These are phyloP conservation scores for Limonius californicus DNA, from an alignment of 1,140 invertebrate genomes.

Conservation along the genomic window DNA sequence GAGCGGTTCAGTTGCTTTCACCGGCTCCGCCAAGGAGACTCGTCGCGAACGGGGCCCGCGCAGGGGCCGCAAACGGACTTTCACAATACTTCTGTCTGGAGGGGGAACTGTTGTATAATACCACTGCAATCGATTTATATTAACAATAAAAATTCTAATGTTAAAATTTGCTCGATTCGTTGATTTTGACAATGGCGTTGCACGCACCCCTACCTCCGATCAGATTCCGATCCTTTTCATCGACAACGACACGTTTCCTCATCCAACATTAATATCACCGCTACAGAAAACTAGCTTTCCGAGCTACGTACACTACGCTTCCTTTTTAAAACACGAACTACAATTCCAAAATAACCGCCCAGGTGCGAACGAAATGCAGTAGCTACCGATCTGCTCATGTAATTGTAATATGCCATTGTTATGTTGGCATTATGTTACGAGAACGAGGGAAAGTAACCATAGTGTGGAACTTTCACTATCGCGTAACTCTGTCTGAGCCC, in stretches of 20 bases:
- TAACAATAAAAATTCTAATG: slow-evolving; percentile 8
- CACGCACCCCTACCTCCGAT: too few relatives aligned
- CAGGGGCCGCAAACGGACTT: slow-evolving; percentile 42
- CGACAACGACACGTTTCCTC: background rate
- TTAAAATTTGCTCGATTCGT: background rate
- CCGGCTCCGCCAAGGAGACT: slow-evolving; percentile 43
- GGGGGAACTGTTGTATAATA: slow-evolving; percentile 45
- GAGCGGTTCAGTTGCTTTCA: slow-evolving; percentile 39
- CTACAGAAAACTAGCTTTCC: background rate
- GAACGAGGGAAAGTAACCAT: slow-evolving; percentile 44
- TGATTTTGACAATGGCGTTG: background rate
- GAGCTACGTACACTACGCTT: background rate
- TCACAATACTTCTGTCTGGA: slow-evolving; percentile 35
- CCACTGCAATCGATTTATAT: slow-evolving; percentile 34
- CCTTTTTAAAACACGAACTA: slow-evolving; percentile 1
- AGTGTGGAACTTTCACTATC: slow-evolving; percentile 47
- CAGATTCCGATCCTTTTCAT: background rate
- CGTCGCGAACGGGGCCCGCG: slow-evolving; percentile 40
- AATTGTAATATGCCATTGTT: slow-evolving; percentile 39
- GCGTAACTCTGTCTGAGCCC: slow-evolving; percentile 34
- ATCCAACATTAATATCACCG: background rate
- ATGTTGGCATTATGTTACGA: slow-evolving; percentile 41
- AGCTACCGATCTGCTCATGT: slow-evolving; percentile 27
- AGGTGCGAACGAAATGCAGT: background rate
- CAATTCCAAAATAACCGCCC: slow-evolving; percentile 3